Conservation (phyloP, 2,113 vertebrate species). For the Gavialis gangeticus region DNA sequence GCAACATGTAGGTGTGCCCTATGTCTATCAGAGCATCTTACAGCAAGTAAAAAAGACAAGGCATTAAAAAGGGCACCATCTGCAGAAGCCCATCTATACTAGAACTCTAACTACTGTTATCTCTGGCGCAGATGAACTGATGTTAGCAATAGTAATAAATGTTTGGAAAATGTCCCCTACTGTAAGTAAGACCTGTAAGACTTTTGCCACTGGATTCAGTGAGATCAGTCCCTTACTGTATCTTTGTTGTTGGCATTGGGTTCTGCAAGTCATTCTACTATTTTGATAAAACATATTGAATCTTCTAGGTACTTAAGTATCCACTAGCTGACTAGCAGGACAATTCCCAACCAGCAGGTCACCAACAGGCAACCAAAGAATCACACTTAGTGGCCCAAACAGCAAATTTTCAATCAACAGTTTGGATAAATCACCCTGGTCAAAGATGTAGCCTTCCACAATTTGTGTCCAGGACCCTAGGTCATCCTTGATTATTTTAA, state of each 20-base stretch:
- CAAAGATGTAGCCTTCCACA: background rate
- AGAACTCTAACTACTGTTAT: background rate
- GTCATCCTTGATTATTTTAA: background rate
- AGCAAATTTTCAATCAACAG: background rate
- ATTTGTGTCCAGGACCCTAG: background rate
- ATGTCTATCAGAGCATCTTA: no score
- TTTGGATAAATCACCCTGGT: background rate
- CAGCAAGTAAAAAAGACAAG: background rate
- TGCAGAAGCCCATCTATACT: background rate
- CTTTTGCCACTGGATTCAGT: no score
- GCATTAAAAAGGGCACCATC: background rate
- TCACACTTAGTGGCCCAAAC: background rate
- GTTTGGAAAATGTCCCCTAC: background rate
- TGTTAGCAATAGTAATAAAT: fast-evolving
- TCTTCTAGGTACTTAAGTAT: background rate
- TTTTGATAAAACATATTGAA: background rate
- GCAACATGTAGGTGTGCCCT: no score
- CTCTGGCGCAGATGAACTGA: background rate
- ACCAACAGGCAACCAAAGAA: background rate
- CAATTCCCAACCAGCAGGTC: background rate
- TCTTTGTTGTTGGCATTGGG: no score
- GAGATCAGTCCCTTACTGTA: no score
- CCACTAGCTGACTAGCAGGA: background rate
- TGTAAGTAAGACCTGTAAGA: background rate
- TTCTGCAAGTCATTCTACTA: no score